Evolutionary conservation across 23 tunicate species (phyloP).

Genomic region (Ciona savignyi): DNA sequence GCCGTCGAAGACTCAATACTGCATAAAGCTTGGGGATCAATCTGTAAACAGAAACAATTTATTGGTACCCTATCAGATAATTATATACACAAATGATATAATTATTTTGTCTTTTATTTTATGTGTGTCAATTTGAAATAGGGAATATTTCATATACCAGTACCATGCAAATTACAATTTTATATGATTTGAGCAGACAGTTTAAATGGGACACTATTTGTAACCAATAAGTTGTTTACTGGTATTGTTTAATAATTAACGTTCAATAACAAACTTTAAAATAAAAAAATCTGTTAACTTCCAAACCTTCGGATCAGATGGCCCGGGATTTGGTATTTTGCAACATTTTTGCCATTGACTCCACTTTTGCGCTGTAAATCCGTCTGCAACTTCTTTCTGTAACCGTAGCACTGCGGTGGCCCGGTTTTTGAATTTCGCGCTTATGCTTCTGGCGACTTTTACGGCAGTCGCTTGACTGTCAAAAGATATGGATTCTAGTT

Average conservation of each 20-base stretch:
- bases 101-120: no score
- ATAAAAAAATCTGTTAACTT: no score
- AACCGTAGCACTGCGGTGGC: conserved; percentile 28
- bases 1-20: conserved; percentile 21
- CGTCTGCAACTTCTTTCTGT: conserved; percentile 4
- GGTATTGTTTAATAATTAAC: no score
- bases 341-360: conserved; percentile 33
- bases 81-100: no score
- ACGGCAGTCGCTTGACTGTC: conserved; percentile 9
- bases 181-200: no score
- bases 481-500: conserved; percentile 6
- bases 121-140: no score
- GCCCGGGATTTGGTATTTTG: not conserved
- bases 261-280: no score
- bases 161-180: no score
- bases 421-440: conserved; percentile 24
- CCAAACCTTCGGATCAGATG: conserved; percentile 20
- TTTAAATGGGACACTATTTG: no score
- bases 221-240: no score
- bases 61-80: no score
- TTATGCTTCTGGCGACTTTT: conserved; percentile 21
- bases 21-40: conserved; percentile 17
- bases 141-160: no score
- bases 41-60: conserved; percentile 27
- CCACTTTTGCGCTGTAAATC: conserved; percentile 10